phyloP scores from a whole-genome alignment of 2,113 vertebrate genomes.

The Stigmatopora nigra region DNA sequence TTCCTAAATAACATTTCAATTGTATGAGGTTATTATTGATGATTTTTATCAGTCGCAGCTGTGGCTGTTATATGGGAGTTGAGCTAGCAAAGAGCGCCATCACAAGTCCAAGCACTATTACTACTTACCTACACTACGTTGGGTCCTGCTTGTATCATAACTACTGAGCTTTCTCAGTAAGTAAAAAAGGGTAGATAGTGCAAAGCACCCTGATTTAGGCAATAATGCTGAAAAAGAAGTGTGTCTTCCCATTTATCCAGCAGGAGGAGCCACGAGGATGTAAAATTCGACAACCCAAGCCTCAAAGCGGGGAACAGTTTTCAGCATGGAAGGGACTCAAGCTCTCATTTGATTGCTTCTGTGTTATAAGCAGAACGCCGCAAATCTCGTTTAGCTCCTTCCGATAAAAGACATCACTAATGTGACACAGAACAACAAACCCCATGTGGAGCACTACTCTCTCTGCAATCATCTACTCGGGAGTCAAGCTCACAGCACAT shows the following conservation, averaged over 20 bases:
- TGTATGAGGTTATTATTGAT: no score
- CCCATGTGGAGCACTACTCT: not conserved
- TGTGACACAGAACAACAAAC: not conserved
- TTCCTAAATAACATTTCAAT: no score
- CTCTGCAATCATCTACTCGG: not conserved
- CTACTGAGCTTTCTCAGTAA: no score
- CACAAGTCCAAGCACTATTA: no score
- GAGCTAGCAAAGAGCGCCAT: no score
- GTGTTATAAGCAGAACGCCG: not conserved
- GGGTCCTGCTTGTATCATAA: no score
- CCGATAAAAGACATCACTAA: not conserved
- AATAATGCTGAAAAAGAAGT: not conserved
- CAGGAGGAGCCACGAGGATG: constrained; percentile 55
- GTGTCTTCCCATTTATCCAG: constrained; percentile 32
- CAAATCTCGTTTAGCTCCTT: constrained; percentile 3
- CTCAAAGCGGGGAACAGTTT: constrained; percentile 34
- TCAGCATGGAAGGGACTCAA: constrained; percentile 13
- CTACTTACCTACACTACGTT: no score
- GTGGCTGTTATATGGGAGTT: no score
- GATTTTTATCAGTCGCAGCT: no score
- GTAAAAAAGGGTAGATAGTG: no score
- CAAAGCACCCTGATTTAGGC: not conserved
- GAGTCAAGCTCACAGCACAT: not conserved
- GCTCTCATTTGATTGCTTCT: constrained; percentile 4
- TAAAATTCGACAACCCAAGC: constrained; percentile 2